phyloP scores from a whole-genome alignment of 2,888 invertebrate genomes.

The Campopleginae sp. region DNA sequence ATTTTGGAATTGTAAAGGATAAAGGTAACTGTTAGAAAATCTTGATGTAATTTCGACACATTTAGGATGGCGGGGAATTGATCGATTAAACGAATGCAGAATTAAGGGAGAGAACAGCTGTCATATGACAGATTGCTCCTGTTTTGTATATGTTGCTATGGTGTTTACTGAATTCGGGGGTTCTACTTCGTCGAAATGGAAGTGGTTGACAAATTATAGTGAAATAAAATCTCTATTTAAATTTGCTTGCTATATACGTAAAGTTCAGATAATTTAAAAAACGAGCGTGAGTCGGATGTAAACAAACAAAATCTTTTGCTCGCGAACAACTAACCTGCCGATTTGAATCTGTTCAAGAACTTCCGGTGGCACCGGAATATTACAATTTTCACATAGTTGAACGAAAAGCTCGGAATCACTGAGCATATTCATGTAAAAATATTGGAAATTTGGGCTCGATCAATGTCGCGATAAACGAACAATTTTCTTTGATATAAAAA shows the following conservation, averaged over 20 bases:
- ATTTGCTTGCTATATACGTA: not conserved
- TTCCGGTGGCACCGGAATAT: constrained; percentile 74
- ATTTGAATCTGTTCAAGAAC: constrained; percentile 76
- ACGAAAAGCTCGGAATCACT: constrained; percentile 77
- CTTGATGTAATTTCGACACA: not conserved
- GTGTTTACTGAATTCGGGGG: not conserved
- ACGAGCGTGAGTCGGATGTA: not conserved
- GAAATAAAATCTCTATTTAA: not conserved
- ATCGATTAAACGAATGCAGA: not conserved
- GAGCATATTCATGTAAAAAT: constrained; percentile 71
- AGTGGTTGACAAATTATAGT: not conserved
- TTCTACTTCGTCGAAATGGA: not conserved
- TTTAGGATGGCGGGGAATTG: not conserved
- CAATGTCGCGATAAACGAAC: constrained; percentile 50
- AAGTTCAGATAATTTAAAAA: not conserved
- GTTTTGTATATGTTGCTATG: not conserved
- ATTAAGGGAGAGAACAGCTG: not conserved
- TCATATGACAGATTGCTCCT: not conserved
- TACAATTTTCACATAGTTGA: constrained; percentile 77
- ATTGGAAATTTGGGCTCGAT: constrained; percentile 8
- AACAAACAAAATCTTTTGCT: constrained; percentile 23
- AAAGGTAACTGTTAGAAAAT: not conserved
- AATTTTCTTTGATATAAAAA: constrained; percentile 39
- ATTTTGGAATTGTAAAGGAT: not conserved
- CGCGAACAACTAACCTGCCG: constrained; percentile 74